Evolutionary conservation across 2,888 invertebrate genomes (phyloP), one percentile per base, ranked within the genome.

Genomic region (Ophion ventricosus): DNA sequence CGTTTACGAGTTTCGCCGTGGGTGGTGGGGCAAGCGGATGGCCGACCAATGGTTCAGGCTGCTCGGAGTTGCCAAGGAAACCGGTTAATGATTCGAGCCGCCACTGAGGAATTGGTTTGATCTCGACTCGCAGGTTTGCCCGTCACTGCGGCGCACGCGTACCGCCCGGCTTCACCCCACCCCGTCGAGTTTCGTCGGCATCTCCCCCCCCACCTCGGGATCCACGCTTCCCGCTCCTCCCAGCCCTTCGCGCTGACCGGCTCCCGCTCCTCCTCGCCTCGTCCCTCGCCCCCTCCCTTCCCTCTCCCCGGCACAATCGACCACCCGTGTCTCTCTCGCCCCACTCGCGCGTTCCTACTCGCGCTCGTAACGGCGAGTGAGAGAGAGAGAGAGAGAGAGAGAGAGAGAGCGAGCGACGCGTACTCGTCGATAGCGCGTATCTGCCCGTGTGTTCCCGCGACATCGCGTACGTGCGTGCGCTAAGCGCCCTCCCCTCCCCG

Each of bases 1-100:
- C 20, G 43, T 79, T 54, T 66, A 66, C n/a, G 64, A 72, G 56
- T 61, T 74, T 70, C 67, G 29, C 80, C 35, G 66, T 82, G 78
- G 83, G 76, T 83, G 87, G 90, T 87, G 89, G 91, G 91, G 89
- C 88, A 69, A 82, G 75, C 80, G 84, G 82, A 84, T 83, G 77
- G 83, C 80, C 90, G 89, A 88, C 93, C 93, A 93, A 93, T 93
- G 90, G 91, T 89, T 88, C 90, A 89, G 89, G 90, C 88, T 88
- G 88, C 87, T 80, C 87, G 86, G 90, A 90, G 93, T 93, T 93
- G 92, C 92, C 93, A 91, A 89, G 93, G 93, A 90, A 92, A 93
- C 93, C 92, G 92, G 92, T 93, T 93, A 93, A 93, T 93, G 93
- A 93, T 93, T 93, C 93, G 92, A 92, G 90, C 91, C 90, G 90